Evolutionary conservation across 37 sponge, comb jelly and placozoan genomes (phyloP).

Genomic region (Oopsacas minuta): DNA sequence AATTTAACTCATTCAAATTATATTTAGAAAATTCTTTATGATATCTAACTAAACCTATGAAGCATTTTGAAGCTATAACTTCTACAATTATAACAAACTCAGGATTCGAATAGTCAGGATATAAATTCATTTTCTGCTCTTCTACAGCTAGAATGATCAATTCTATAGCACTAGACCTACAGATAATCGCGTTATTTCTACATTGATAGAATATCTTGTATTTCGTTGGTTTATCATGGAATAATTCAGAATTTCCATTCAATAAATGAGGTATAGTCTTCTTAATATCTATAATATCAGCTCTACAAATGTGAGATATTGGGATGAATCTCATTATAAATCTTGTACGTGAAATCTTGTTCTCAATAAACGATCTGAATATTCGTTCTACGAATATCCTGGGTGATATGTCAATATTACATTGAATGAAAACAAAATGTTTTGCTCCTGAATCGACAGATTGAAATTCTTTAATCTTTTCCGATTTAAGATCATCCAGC

Average conservation of each 20-base stretch:
- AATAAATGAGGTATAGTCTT: background rate
- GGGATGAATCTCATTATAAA: background rate
- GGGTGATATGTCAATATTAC: background rate
- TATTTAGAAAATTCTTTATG: background rate
- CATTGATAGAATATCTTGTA: background rate
- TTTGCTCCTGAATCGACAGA: constrained; percentile 9
- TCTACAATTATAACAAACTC: background rate
- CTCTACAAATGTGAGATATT: background rate
- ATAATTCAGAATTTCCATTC: background rate
- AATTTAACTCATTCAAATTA: background rate
- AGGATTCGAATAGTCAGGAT: background rate
- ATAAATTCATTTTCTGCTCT: background rate
- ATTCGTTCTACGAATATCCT: background rate
- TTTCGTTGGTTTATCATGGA: background rate
- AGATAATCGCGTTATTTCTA: background rate
- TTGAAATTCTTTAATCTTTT: background rate
- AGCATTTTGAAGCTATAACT: background rate
- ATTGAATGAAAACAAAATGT: background rate
- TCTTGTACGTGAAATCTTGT: background rate
- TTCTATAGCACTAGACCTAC: background rate
- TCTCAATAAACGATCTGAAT: background rate
- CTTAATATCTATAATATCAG: background rate
- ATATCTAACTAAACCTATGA: background rate
- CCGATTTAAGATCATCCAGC: background rate
- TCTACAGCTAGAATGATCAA: background rate